Evolutionary conservation across 2,888 invertebrate species (phyloP).

Genomic region (Monochamus alternatus): DNA sequence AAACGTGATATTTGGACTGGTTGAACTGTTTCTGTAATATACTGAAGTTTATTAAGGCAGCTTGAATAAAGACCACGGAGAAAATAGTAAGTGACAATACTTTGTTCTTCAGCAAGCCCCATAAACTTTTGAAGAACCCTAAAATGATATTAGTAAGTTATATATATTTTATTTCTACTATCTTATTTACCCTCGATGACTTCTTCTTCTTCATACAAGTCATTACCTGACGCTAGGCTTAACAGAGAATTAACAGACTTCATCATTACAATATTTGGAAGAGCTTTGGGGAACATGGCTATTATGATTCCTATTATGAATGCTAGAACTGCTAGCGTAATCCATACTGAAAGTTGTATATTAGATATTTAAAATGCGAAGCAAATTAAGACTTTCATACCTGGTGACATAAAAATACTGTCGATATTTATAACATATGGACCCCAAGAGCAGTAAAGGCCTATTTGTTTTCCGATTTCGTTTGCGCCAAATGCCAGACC

Average conservation of each 20-base stretch:
- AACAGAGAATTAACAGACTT: constrained; percentile 75
- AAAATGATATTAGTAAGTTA: constrained; percentile 32
- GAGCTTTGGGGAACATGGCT: constrained; percentile 74
- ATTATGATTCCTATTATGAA: constrained; percentile 72
- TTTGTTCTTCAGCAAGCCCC: constrained; percentile 74
- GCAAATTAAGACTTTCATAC: constrained; percentile 40
- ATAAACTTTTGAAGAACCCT: constrained; percentile 71
- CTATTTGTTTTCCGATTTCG: constrained; percentile 63
- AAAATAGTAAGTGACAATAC: constrained; percentile 73
- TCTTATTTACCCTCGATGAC: constrained; percentile 54
- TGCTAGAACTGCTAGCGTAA: constrained; percentile 70
- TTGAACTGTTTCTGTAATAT: constrained; percentile 74
- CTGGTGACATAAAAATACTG: constrained; percentile 59
- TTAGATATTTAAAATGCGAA: background rate
- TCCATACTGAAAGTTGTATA: constrained; percentile 71
- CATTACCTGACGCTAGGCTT: constrained; percentile 67
- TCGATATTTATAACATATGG: constrained; percentile 53
- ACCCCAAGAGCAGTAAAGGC: constrained; percentile 64
- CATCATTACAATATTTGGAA: constrained; percentile 73
- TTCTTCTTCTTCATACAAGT: constrained; percentile 46
- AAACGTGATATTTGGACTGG: constrained; percentile 75
- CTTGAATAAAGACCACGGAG: constrained; percentile 72
- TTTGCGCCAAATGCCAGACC: constrained; percentile 59
- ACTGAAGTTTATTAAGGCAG: constrained; percentile 74
- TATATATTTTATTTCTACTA: background rate